These are phyloP conservation scores for Polymixis lichenea DNA, from an alignment of 2,888 invertebrate genomes.

Conservation along the genomic window DNA sequence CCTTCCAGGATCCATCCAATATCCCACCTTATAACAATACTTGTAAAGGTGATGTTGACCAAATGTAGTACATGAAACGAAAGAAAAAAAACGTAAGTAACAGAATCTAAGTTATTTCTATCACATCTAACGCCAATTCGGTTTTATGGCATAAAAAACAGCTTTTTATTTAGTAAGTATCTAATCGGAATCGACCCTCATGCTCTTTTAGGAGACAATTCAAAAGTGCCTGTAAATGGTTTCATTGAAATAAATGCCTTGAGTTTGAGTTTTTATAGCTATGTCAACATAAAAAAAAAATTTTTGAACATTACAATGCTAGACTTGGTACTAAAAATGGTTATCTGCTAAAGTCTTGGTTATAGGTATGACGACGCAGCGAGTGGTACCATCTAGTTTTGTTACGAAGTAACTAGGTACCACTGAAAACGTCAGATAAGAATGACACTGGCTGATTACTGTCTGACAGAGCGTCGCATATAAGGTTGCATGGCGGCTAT, in stretches of 20 bases:
- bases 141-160: conserved; percentile 61
- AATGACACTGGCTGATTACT: too few species aligned
- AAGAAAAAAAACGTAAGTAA: neutral
- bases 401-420: neutral
- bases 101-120: neutral
- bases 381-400: too few species aligned
- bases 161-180: neutral
- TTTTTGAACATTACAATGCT: neutral
- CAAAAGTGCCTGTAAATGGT: too few species aligned
- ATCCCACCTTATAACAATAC: neutral
- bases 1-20: neutral
- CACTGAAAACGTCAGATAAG: too few species aligned
- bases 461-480: too few species aligned
- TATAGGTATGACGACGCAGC: too few species aligned
- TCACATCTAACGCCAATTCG: neutral
- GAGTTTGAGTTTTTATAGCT: too few species aligned
- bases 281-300: too few species aligned
- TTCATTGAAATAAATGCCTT: too few species aligned
- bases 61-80: neutral
- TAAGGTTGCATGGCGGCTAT: too few species aligned
- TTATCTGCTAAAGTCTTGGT: too few species aligned
- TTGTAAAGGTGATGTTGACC: neutral
- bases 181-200: neutral
- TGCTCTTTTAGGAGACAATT: too few species aligned
- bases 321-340: neutral